Evolutionary conservation across 2,888 invertebrate genomes (phyloP).

Genomic region (Cheilosia pagana): DNA sequence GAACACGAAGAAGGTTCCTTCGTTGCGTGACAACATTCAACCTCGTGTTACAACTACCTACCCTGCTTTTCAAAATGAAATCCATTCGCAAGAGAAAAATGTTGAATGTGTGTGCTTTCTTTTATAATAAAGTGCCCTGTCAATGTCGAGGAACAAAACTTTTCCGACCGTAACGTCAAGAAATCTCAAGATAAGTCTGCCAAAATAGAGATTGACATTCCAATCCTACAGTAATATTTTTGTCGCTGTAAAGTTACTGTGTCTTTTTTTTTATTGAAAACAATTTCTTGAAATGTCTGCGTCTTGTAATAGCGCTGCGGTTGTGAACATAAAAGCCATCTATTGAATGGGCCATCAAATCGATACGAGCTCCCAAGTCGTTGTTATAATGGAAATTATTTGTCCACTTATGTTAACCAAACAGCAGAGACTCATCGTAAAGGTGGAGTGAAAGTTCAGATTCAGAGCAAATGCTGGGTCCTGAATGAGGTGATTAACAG

Average conservation of each 20-base stretch:
- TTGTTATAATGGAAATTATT: slow-evolving; percentile 64
- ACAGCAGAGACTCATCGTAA: slow-evolving; percentile 4
- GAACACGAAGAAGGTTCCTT: slow-evolving; percentile 23
- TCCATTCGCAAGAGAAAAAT: slow-evolving; percentile 53
- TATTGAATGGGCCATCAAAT: slow-evolving; percentile 29
- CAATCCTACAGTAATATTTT: slow-evolving; percentile 11
- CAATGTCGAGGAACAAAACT: slow-evolving; percentile 55
- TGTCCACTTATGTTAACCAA: slow-evolving; percentile 60
- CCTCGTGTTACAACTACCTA: slow-evolving; percentile 33
- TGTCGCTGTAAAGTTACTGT: background rate
- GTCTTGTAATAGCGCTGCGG: slow-evolving; percentile 34
- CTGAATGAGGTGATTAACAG: slow-evolving; percentile 57
- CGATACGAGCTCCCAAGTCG: slow-evolving; percentile 28
- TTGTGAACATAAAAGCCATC: slow-evolving; percentile 15
- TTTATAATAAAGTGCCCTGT: slow-evolving; percentile 42
- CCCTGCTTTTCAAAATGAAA: slow-evolving; percentile 39
- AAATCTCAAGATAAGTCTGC: slow-evolving; percentile 54
- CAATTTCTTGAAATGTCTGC: slow-evolving; percentile 32
- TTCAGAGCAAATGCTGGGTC: slow-evolving; percentile 25
- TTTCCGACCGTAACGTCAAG: slow-evolving; percentile 55
- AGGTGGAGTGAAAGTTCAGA: slow-evolving; percentile 7
- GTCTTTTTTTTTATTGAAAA: slow-evolving; percentile 19
- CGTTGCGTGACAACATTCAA: slow-evolving; percentile 49
- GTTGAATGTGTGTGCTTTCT: background rate
- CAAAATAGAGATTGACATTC: slow-evolving; percentile 47